These are phyloP conservation scores for Macrosoma leucophasiata DNA, from an alignment of 2,888 invertebrate genomes.

Conservation along the genomic window DNA sequence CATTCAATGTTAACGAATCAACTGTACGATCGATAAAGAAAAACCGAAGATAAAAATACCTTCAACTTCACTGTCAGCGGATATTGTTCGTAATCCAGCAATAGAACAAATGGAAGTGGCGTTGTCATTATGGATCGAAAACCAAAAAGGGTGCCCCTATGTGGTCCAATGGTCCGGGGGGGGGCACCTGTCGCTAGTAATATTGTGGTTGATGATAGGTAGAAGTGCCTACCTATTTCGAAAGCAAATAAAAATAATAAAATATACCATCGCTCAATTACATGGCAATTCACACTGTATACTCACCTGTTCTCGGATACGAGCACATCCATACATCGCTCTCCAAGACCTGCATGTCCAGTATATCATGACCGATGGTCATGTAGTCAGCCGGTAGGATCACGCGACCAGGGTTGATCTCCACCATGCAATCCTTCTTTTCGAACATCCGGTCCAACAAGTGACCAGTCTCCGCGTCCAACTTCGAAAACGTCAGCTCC, in stretches of 20 bases:
- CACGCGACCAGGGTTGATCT: conserved; percentile 82
- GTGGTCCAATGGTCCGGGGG: conserved; percentile 25
- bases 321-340: conserved; percentile 92
- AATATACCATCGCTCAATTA: no score
- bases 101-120: conserved; percentile 26
- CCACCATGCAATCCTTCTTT: conserved; percentile 80
- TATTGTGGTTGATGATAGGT: no score
- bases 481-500: conserved; percentile 70
- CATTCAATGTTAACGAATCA: conserved; percentile 25
- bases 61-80: conserved; percentile 27
- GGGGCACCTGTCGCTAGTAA: no score
- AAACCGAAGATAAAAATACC: conserved; percentile 26
- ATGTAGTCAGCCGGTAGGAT: conserved; percentile 82
- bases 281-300: neutral
- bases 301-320: conserved; percentile 90
- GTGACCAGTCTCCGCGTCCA: conserved; percentile 75
- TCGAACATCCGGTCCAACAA: conserved; percentile 81
- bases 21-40: conserved; percentile 22
- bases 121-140: conserved; percentile 28
- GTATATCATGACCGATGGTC: conserved; percentile 80
- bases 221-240: no score
- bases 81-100: conserved; percentile 28
- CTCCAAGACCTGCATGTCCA: conserved; percentile 81
- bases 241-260: no score
- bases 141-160: conserved; percentile 26